These are phyloP conservation scores for Meriones psammophilus DNA, from an alignment of 2,797 vertebrate species.

Conservation along the genomic window DNA sequence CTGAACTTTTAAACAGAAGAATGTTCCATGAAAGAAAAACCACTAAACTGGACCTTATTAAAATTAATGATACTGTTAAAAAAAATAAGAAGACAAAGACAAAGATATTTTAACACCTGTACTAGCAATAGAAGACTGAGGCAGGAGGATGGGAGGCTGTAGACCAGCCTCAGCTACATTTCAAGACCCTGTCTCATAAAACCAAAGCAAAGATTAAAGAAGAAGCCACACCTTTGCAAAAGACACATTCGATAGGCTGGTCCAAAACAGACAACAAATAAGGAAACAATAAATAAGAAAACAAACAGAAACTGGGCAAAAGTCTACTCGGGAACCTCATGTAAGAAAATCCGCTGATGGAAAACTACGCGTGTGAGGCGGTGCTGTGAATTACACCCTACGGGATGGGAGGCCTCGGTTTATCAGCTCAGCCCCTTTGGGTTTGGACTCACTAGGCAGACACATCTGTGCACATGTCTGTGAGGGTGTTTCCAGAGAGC, in stretches of 20 bases:
- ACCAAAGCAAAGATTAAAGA: background rate
- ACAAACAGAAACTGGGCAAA: background rate
- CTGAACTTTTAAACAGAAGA: background rate
- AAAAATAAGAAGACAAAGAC: background rate
- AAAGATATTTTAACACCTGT: background rate
- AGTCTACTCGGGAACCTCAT: background rate
- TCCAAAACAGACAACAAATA: background rate
- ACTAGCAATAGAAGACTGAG: background rate
- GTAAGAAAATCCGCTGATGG: background rate
- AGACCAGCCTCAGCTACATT: background rate
- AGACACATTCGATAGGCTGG: background rate
- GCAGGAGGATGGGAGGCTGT: background rate
- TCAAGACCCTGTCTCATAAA: background rate
- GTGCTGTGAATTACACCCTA: background rate
- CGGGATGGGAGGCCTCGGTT: background rate
- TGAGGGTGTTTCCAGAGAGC: background rate
- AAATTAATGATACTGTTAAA: background rate
- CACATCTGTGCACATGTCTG: background rate
- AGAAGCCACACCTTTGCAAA: background rate
- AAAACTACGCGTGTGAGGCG: too few species aligned
- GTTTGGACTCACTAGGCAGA: background rate
- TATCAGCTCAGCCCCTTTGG: background rate
- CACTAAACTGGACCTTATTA: background rate
- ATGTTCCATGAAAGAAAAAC: background rate
- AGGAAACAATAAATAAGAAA: background rate